These are phyloP conservation scores for Scaptomyza polygonia DNA, from an alignment of 2,888 invertebrate species.

Conservation along the genomic window DNA sequence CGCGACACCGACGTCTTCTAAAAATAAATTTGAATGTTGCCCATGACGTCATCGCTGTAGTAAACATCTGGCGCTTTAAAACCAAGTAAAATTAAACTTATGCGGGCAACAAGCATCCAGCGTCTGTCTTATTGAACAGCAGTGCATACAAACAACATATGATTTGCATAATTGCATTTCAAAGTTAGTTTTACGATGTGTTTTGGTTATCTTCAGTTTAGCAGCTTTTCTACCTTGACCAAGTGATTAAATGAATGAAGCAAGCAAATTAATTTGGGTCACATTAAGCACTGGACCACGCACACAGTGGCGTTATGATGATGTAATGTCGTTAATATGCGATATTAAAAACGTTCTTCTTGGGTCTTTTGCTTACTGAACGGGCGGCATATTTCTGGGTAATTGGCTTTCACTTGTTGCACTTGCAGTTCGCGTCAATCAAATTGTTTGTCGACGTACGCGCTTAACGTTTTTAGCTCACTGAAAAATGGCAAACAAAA, in stretches of 20 bases:
- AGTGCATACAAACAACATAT: constrained; percentile 5
- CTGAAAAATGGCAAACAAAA: constrained; percentile 70
- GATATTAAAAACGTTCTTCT: constrained; percentile 34
- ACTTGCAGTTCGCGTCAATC: constrained; percentile 59
- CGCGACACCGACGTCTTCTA: constrained; percentile 43
- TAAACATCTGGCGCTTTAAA: constrained; percentile 73
- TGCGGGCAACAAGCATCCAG: constrained; percentile 30
- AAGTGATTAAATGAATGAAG: constrained; percentile 19
- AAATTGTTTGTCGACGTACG: constrained; percentile 33
- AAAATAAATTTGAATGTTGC: constrained; percentile 66
- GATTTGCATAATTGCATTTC: constrained; percentile 33
- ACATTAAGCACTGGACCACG: constrained; percentile 24
- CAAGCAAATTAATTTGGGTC: constrained; percentile 35
- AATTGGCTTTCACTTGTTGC: constrained; percentile 72
- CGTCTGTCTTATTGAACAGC: constrained; percentile 5
- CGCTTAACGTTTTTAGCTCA: constrained; percentile 49
- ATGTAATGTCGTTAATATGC: constrained; percentile 54
- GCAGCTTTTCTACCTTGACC: constrained; percentile 20
- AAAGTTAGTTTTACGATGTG: constrained; percentile 21
- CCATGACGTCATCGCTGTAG: constrained; percentile 73
- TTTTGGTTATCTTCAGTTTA: constrained; percentile 8
- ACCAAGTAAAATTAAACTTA: constrained; percentile 54
- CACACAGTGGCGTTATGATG: constrained; percentile 42
- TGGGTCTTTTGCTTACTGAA: constrained; percentile 64
- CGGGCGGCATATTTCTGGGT: constrained; percentile 69